A percentile compares a stretch with the other conserved stretches of the same genome.
Evolutionary conservation across 1,140 invertebrate genomes (phyloP).

Genomic region (Aplysia californica): DNA sequence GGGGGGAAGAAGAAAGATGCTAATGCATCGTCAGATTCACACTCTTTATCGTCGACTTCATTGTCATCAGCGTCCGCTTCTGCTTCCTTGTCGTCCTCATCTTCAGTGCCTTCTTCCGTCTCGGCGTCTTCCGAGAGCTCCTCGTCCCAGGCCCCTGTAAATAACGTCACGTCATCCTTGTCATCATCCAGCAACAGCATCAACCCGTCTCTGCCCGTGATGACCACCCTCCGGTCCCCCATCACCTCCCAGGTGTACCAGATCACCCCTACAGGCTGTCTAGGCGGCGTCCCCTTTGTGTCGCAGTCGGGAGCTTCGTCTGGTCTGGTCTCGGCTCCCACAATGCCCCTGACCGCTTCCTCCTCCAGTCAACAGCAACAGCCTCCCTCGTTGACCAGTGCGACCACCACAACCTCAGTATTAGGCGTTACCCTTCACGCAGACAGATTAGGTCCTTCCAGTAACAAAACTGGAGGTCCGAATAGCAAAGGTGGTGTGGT

Average conservation of each 20-base stretch:
- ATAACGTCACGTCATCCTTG: slow-evolving; percentile 12
- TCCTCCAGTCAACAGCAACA: slow-evolving; percentile 10
- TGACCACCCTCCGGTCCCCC: slow-evolving; percentile 16
- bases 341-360: slow-evolving; percentile 19
- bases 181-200: background rate
- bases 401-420: slow-evolving; percentile 21
- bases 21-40: background rate
- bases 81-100: background rate
- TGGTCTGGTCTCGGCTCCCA: slow-evolving; percentile 20
- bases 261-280: slow-evolving; percentile 35
- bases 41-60: background rate
- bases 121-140: background rate
- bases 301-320: slow-evolving; percentile 23
- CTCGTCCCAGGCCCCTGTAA: background rate
- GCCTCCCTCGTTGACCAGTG: slow-evolving; percentile 6
- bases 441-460: background rate
- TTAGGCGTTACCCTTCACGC: slow-evolving; percentile 24
- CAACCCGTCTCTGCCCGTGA: slow-evolving; percentile 7
- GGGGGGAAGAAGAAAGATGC: background rate
- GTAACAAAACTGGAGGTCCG: background rate
- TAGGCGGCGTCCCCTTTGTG: slow-evolving; percentile 32
- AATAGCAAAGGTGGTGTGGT: slow-evolving; percentile 27
- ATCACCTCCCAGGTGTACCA: slow-evolving; percentile 40
- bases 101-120: background rate
- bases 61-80: background rate